phyloP scores from a whole-genome alignment of 2,888 invertebrate species.

The Tanaodytes sp. region DNA sequence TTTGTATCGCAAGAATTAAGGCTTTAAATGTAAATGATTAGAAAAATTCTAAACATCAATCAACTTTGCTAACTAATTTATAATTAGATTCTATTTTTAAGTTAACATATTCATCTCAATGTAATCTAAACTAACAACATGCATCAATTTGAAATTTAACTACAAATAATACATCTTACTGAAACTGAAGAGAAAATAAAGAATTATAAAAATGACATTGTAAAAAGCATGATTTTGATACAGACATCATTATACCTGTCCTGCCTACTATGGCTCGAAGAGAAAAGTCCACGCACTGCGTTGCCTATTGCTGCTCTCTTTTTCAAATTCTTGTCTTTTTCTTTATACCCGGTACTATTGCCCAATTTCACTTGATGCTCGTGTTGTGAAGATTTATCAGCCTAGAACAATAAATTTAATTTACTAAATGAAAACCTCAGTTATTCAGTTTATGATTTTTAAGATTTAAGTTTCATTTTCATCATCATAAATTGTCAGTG shows the following conservation, averaged over 20 bases:
- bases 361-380: constrained; percentile 67
- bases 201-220: constrained; percentile 61
- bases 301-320: constrained; percentile 73
- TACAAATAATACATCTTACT: constrained; percentile 10
- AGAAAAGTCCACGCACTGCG: constrained; percentile 71
- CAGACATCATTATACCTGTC: constrained; percentile 74
- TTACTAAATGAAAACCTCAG: background rate
- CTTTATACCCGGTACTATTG: constrained; percentile 64
- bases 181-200: constrained; percentile 30
- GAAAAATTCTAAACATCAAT: too few species aligned
- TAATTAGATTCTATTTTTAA: too few species aligned
- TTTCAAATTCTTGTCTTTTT: constrained; percentile 68
- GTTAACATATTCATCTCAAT: too few species aligned
- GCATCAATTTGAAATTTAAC: constrained; percentile 10
- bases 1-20: too few species aligned
- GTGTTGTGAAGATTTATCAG: constrained; percentile 65
- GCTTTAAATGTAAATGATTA: too few species aligned
- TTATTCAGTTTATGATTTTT: too few species aligned
- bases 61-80: too few species aligned
- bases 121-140: constrained; percentile 5
- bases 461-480: background rate
- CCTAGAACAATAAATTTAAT: constrained; percentile 55
- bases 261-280: constrained; percentile 72
- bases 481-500: background rate
- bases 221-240: constrained; percentile 72